Evolutionary conservation across 2,113 vertebrate genomes (phyloP), one percentile per base, ranked within the genome.

Genomic region (Sapajus apella): DNA sequence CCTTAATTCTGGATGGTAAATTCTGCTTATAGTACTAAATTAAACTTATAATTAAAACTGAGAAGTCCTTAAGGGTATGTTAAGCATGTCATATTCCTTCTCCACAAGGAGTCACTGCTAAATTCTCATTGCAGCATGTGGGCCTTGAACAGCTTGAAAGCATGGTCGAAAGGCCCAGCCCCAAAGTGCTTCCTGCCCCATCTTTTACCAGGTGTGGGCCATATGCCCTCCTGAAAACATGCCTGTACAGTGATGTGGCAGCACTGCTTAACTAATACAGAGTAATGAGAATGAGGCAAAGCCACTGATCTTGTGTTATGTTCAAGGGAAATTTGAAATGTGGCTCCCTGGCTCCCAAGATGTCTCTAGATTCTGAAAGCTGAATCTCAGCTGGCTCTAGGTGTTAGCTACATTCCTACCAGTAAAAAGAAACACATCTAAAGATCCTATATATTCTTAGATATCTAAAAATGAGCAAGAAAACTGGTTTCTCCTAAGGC

Each of bases 1-100:
- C 14, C 45, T 77, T 95, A 85, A 84, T 80, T 95, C 27, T 80
- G 93, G 47, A 93, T 52, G 52, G 6, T 66, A 45, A 87, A 91
- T 91, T 84, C 73, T 95, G 82, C 23, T 86, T 66, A 64, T n/a
- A 76, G 40, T 75, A 81, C 21, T 88, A 85, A 91, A 81, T 17
- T 88, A 85, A 91, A 40, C 1, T 1, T 56, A 11, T n/a, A 81
- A 89, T 70, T 89, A 94, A 86, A 94, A 82, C 43, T 6, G 14
- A 47, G 83, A 21, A 20, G 10, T 55, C 87, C 81, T 94, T 87
- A 43, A 58, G 55, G 91, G 20, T 56, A 86, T 10, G 10, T 56
- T 94, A 95, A 93, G 82, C 14, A 61, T 1, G 1, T 68, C 40
- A 50, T 40, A 83, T 52, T 68, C 52, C 18, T 83, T 81, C 18